phyloP scores from a whole-genome alignment of 2,113 vertebrate species.

The Eudyptes chrysolophus region DNA sequence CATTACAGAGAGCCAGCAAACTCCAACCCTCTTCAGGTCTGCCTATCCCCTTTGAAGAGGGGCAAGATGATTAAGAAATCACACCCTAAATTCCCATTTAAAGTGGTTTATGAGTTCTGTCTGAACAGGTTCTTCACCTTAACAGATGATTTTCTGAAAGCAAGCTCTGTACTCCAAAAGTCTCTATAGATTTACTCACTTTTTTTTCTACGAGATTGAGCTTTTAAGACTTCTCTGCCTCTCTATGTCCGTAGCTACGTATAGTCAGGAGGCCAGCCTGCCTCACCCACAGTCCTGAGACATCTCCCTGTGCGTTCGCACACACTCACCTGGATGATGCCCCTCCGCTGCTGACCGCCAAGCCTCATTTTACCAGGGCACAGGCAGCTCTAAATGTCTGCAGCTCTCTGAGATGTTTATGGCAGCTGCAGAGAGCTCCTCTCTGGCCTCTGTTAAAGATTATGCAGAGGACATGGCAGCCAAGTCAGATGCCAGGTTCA shows the following conservation, averaged over 20 bases:
- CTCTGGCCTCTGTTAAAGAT: not conserved
- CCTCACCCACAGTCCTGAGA: not conserved
- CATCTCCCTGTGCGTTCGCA: not conserved
- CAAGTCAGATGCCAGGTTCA: not conserved
- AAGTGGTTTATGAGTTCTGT: not conserved
- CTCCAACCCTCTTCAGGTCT: not conserved
- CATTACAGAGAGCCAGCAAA: not conserved
- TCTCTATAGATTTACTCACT: not conserved
- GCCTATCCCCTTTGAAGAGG: not conserved
- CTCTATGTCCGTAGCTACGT: not conserved
- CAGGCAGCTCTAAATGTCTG: not conserved
- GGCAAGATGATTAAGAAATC: not conserved
- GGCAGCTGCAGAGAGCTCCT: not conserved
- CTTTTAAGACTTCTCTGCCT: not conserved
- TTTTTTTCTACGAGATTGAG: not conserved
- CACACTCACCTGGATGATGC: not conserved
- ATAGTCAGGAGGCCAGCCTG: not conserved
- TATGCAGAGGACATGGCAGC: not conserved
- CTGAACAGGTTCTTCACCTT: not conserved
- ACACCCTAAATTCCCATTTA: not conserved
- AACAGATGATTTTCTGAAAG: not conserved
- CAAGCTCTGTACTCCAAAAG: not conserved
- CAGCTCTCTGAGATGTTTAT: not conserved
- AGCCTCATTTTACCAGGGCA: not conserved
- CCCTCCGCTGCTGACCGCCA: not conserved